A percentile compares a stretch with the other conserved stretches of the same genome.
phyloP scores from a whole-genome alignment of 2,888 invertebrate species.

The Oasisia sp. region DNA sequence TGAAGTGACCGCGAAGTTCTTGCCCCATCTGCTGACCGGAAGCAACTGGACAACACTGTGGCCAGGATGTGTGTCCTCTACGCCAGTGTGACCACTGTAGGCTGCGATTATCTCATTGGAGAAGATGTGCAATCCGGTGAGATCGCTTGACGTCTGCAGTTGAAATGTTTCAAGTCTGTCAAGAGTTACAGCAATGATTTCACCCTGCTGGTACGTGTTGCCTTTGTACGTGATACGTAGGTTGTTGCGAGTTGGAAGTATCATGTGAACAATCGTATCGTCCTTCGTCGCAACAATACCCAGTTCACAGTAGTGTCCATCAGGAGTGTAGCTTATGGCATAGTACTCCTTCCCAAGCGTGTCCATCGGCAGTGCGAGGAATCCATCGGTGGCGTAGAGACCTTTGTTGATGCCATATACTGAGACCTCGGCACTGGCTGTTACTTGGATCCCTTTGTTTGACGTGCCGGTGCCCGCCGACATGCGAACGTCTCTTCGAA shows the following conservation, averaged over 20 bases:
- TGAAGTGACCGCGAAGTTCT: background rate
- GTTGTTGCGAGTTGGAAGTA: background rate
- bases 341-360: constrained; percentile 46
- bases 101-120: background rate
- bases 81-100: background rate
- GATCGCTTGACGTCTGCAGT: background rate
- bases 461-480: background rate
- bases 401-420: background rate
- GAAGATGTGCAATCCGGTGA: background rate
- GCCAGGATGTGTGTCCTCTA: background rate
- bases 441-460: background rate
- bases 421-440: background rate
- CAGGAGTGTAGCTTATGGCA: constrained; percentile 35
- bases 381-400: constrained; percentile 46
- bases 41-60: background rate
- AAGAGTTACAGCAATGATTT: background rate
- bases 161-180: background rate
- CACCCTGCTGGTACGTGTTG: background rate
- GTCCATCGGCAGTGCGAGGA: constrained; percentile 45
- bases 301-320: background rate
- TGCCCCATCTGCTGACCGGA: background rate
- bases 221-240: background rate
- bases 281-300: background rate
- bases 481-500: background rate
- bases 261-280: background rate